Conservation (phyloP, 1,140 invertebrate genomes). For the Pseudomyrmex sp. region DNA sequence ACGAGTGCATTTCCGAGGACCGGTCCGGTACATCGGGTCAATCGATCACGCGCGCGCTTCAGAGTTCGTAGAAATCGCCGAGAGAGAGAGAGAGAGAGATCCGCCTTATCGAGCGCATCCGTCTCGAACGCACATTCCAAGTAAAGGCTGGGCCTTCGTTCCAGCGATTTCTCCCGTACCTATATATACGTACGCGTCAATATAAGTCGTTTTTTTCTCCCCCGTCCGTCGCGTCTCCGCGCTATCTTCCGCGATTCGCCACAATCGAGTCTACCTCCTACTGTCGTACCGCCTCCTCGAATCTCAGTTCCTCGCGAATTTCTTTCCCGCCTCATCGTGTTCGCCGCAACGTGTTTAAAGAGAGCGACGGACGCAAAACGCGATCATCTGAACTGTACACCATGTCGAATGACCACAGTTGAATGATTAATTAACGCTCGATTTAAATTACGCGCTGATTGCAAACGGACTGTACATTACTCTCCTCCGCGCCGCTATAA, state of each 20-base stretch:
- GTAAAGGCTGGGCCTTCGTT: slow-evolving; percentile 51
- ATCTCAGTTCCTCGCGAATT: neutral
- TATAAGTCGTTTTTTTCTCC: slow-evolving; percentile 15
- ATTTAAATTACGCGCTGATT: slow-evolving; percentile 32
- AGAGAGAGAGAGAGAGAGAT: no score
- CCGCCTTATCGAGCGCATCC: slow-evolving; percentile 43
- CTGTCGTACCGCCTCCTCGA: neutral
- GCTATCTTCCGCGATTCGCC: neutral
- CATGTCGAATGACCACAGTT: neutral
- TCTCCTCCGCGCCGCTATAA: neutral
- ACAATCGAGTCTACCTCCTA: neutral
- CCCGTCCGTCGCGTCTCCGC: neutral
- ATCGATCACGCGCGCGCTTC: slow-evolving; percentile 37
- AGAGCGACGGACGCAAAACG: neutral
- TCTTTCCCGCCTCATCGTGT: neutral
- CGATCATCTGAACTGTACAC: neutral
- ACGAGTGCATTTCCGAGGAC: slow-evolving; percentile 6
- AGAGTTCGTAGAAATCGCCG: slow-evolving; percentile 34
- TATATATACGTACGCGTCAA: slow-evolving; percentile 7
- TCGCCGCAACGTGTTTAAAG: neutral
- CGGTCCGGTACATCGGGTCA: neutral
- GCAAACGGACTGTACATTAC: neutral
- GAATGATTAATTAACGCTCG: neutral
- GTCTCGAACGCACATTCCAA: slow-evolving; percentile 42
- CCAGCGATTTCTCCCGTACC: slow-evolving; percentile 31